A percentile compares a stretch with the other conserved stretches of the same genome.
These are phyloP conservation scores for Aptenodytes patagonicus DNA, from an alignment of 2,113 vertebrate species.

Conservation along the genomic window DNA sequence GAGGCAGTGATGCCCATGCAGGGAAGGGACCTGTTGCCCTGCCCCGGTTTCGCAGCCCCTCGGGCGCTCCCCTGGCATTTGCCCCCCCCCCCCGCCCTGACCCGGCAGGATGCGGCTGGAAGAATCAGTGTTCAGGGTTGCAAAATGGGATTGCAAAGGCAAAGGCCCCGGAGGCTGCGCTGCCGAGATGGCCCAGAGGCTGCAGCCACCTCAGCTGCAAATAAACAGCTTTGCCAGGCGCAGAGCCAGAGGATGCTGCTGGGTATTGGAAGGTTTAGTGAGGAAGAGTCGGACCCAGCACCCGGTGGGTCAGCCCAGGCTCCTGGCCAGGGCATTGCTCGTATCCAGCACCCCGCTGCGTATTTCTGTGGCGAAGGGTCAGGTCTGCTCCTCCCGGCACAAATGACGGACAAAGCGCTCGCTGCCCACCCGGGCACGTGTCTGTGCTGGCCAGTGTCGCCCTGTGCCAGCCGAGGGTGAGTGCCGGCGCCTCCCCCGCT, in stretches of 20 bases:
- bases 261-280: not conserved
- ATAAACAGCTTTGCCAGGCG: not conserved
- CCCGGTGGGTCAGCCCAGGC: not conserved
- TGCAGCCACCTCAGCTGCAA: not conserved
- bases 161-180: not conserved
- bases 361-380: not conserved
- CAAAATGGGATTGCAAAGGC: not conserved
- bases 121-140: not conserved
- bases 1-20: rapidly evolving
- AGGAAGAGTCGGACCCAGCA: not conserved
- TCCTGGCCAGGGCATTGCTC: not conserved
- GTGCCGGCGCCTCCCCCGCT: rapidly evolving
- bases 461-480: not conserved
- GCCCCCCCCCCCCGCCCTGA: not conserved
- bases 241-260: not conserved
- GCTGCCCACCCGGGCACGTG: rapidly evolving
- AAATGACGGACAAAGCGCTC: not conserved
- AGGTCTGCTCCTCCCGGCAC: not conserved
- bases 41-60: rapidly evolving
- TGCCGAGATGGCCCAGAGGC: not conserved
- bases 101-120: not conserved
- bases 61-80: not conserved
- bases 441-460: not conserved
- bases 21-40: not conserved
- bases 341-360: not conserved